Evolutionary conservation across 1,140 invertebrate species (phyloP).

Genomic region (Drosophila burlai): DNA sequence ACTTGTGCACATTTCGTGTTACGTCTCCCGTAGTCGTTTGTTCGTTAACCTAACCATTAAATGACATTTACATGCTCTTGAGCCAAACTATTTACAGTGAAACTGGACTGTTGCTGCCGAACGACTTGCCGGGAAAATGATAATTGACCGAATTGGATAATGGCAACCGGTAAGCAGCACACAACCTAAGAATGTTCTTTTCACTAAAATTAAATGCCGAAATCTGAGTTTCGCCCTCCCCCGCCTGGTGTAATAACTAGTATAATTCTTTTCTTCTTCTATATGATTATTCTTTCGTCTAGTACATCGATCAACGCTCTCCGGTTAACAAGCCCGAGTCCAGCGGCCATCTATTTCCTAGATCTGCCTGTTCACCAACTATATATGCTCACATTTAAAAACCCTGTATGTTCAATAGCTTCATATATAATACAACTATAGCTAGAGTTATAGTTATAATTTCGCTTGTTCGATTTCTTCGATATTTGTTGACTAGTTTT

Average conservation of each 20-base stretch:
- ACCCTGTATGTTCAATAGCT: conserved; percentile 83
- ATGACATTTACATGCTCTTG: conserved; percentile 66
- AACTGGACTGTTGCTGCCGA: conserved; percentile 67
- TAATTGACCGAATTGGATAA: conserved; percentile 80
- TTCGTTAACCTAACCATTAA: conserved; percentile 45
- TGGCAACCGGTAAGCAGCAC: conserved; percentile 63
- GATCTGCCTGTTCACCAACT: conserved; percentile 42
- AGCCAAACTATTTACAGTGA: conserved; percentile 69
- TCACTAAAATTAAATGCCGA: conserved; percentile 46
- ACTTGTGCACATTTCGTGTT: conserved; percentile 65
- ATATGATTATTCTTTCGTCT: conserved; percentile 31
- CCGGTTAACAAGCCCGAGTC: conserved; percentile 49
- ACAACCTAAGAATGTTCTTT: conserved; percentile 70
- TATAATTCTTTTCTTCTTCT: conserved; percentile 33
- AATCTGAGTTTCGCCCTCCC: conserved; percentile 19
- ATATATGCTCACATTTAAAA: conserved; percentile 82
- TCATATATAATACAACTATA: conserved; percentile 70
- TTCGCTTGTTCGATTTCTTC: conserved; percentile 33
- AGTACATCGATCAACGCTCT: conserved; percentile 54
- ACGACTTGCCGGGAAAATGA: conserved; percentile 64
- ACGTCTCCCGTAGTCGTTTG: conserved; percentile 42
- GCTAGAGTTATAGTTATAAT: conserved; percentile 54
- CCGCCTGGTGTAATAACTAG: conserved; percentile 35
- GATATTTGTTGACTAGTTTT: conserved; percentile 42
- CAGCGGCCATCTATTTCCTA: not conserved